A percentile compares a stretch with the other conserved stretches of the same genome.
These are phyloP conservation scores for Macaria notata DNA, from an alignment of 2,888 invertebrate genomes.

Conservation along the genomic window DNA sequence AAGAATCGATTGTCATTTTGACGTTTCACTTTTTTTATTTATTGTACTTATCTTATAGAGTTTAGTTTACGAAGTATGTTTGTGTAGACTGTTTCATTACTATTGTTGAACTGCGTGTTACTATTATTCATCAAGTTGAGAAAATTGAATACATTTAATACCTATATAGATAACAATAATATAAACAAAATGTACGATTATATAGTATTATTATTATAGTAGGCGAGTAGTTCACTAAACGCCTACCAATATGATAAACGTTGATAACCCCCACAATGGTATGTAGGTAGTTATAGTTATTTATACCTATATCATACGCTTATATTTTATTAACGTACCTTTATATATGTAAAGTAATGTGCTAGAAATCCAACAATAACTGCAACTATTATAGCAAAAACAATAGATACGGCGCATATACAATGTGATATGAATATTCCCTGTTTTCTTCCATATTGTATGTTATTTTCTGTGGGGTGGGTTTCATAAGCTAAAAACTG, in stretches of 20 bases:
- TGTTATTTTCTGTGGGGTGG: conserved; percentile 75
- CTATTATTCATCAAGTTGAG: not conserved
- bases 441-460: conserved; percentile 82
- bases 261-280: not conserved
- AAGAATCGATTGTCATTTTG: conserved; percentile 19
- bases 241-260: too few relatives aligned
- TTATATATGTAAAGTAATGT: conserved; percentile 69
- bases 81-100: not conserved
- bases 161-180: not conserved
- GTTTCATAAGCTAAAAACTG: conserved; percentile 83
- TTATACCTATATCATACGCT: not conserved
- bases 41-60: not conserved
- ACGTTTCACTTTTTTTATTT: conserved; percentile 1
- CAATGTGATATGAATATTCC: conserved; percentile 85
- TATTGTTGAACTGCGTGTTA: not conserved
- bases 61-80: conserved; percentile 15
- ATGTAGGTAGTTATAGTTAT: not conserved
- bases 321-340: conserved; percentile 46
- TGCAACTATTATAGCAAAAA: conserved; percentile 60
- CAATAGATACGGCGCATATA: conserved; percentile 71
- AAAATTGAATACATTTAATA: not conserved
- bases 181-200: not conserved
- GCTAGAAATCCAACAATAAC: conserved; percentile 68
- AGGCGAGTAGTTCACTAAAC: too few relatives aligned
- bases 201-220: not conserved